Conservation (phyloP, 2,888 invertebrate genomes). For the Xanthorhoe designata region DNA sequence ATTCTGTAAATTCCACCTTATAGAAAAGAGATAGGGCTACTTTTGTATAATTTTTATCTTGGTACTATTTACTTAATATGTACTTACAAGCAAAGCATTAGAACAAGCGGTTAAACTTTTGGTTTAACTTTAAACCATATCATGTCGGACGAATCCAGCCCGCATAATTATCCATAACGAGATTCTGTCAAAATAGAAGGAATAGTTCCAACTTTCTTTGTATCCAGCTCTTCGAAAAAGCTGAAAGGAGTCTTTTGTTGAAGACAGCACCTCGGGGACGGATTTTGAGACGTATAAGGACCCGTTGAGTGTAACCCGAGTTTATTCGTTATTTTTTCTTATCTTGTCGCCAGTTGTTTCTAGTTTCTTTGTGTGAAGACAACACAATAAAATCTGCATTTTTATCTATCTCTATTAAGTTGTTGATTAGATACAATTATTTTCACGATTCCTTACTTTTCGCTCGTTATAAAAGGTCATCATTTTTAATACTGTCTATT, state of each 20-base stretch:
- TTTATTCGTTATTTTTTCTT: slow-evolving; percentile 28
- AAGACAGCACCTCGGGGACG: slow-evolving; percentile 41
- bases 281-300: slow-evolving; percentile 49
- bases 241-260: slow-evolving; percentile 53
- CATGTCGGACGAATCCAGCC: slow-evolving; percentile 16
- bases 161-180: slow-evolving; percentile 48
- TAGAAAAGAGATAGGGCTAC: slow-evolving; percentile 7
- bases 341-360: slow-evolving; percentile 23
- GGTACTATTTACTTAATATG: too few relatives aligned
- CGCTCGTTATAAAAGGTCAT: too few relatives aligned
- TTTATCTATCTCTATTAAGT: not conserved
- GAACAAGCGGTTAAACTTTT: too few relatives aligned
- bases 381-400: not conserved
- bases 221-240: slow-evolving; percentile 48
- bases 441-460: too few relatives aligned
- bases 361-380: slow-evolving; percentile 7
- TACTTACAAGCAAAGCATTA: too few relatives aligned
- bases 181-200: slow-evolving; percentile 43
- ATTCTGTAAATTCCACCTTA: slow-evolving; percentile 20
- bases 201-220: slow-evolving; percentile 52
- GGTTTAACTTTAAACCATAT: slow-evolving; percentile 2
- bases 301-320: slow-evolving; percentile 31
- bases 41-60: too few relatives aligned
- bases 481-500: too few relatives aligned
- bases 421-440: too few relatives aligned